Evolutionary conservation across 2,113 vertebrate genomes (phyloP).

Genomic region (Entosphenus tridentatus): DNA sequence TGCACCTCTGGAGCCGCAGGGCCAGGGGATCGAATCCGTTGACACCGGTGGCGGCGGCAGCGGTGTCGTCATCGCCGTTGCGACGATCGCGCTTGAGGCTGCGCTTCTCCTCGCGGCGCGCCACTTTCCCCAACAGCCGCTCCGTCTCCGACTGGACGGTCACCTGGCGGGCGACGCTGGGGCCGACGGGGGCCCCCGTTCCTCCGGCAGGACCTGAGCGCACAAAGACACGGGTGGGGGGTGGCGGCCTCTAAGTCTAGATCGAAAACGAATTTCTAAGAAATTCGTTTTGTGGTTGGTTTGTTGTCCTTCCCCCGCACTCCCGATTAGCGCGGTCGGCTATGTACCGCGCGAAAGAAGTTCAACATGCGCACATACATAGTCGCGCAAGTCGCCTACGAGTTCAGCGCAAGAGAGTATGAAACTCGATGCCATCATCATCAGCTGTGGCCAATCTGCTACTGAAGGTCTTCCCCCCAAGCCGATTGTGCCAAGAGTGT

Average conservation of each 20-base stretch:
- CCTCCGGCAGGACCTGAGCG: conserved; percentile 15
- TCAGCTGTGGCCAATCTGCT: no score
- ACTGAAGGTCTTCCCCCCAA: no score
- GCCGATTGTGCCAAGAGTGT: no score
- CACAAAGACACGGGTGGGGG: neutral
- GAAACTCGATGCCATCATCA: no score
- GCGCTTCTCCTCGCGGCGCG: conserved; percentile 64
- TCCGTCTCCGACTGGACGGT: conserved; percentile 88
- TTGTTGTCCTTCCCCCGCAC: no score
- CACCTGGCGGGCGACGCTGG: conserved; percentile 69
- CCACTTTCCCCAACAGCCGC: conserved; percentile 60
- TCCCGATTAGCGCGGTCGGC: no score
- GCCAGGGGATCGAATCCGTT: conserved; percentile 61
- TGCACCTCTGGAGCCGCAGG: conserved; percentile 56
- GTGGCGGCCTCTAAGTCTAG: conserved; percentile 7
- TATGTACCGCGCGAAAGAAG: no score
- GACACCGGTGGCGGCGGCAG: conserved; percentile 25
- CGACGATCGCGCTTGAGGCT: conserved; percentile 53
- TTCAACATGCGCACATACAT: no score
- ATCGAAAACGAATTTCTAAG: neutral
- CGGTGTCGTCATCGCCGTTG: conserved; percentile 38
- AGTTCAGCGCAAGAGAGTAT: no score
- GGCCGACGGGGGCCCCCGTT: conserved; percentile 36
- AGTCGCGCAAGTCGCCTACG: no score
- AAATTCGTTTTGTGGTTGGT: neutral